A percentile compares a stretch with the other conserved stretches of the same genome.
These are phyloP conservation scores for Germaria angustata DNA, from an alignment of 2,888 invertebrate genomes.

Conservation along the genomic window DNA sequence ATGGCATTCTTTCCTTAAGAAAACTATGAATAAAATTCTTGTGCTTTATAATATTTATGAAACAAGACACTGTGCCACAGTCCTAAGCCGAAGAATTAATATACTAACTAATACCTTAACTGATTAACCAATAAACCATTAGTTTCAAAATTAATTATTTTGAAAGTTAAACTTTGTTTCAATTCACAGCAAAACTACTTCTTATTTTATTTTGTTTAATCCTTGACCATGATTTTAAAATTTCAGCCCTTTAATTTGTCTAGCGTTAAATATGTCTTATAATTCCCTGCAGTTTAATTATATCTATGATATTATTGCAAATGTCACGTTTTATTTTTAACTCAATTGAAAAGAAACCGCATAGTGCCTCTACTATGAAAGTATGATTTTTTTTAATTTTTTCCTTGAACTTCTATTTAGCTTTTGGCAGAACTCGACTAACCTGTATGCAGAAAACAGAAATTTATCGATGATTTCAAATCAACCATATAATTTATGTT, in stretches of 20 bases:
- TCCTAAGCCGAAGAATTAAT: too few relatives aligned
- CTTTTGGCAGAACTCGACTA: neutral
- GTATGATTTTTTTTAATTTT: neutral
- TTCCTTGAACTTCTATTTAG: slow-evolving; percentile 38
- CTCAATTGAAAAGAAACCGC: slow-evolving; percentile 13
- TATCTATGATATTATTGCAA: neutral
- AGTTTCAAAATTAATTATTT: too few relatives aligned
- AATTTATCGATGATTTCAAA: slow-evolving; percentile 60
- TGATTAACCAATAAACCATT: too few relatives aligned
- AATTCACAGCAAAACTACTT: too few relatives aligned
- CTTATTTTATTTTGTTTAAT: neutral
- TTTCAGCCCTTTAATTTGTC: neutral
- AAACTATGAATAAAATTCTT: too few relatives aligned
- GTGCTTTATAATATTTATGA: too few relatives aligned
- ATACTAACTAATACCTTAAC: too few relatives aligned
- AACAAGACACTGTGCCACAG: too few relatives aligned
- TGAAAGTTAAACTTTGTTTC: too few relatives aligned
- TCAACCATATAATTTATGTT: slow-evolving; percentile 61
- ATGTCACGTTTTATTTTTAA: slow-evolving; percentile 30
- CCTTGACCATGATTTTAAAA: neutral
- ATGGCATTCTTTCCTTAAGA: too few relatives aligned
- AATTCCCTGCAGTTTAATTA: slow-evolving; percentile 37
- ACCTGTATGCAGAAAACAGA: slow-evolving; percentile 33
- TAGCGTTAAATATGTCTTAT: neutral
- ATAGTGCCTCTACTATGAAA: neutral